Evolutionary conservation across 1,140 invertebrate genomes (phyloP).

Genomic region (Paramacrobiotus metropolitanus): DNA sequence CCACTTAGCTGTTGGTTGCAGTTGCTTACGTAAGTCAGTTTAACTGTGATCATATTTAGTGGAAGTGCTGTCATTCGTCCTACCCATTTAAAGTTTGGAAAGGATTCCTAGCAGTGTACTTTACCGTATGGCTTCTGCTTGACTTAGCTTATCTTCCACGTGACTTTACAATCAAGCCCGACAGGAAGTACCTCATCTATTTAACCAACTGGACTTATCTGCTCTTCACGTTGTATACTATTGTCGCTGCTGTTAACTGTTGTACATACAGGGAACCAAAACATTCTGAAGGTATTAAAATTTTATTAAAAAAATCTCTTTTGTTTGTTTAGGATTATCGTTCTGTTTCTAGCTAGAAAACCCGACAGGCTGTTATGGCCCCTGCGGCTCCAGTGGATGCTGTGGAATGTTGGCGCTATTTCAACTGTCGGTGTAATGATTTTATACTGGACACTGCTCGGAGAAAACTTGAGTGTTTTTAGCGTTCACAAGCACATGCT

Average conservation of each 20-base stretch:
- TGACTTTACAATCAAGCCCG: not conserved
- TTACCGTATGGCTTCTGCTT: not conserved
- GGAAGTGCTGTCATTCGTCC: no score
- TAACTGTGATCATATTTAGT: no score
- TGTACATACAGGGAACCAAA: no score
- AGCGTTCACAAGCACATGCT: not conserved
- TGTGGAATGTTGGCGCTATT: not conserved
- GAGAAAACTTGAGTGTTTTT: not conserved
- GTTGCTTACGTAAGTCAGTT: no score
- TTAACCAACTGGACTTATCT: not conserved
- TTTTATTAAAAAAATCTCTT: no score
- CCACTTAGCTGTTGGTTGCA: no score
- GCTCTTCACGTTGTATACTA: not conserved
- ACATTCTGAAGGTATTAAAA: no score
- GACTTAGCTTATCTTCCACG: not conserved
- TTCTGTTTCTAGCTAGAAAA: no score
- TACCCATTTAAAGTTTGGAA: constrained; percentile 1
- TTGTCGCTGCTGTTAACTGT: not conserved
- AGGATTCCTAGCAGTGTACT: not conserved
- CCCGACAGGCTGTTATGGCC: no score
- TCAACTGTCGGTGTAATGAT: not conserved
- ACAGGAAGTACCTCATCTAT: not conserved
- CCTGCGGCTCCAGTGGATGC: not conserved
- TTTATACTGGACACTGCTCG: not conserved
- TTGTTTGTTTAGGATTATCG: no score